phyloP scores from a whole-genome alignment of 2,888 invertebrate species.

The Unio pictorum region DNA sequence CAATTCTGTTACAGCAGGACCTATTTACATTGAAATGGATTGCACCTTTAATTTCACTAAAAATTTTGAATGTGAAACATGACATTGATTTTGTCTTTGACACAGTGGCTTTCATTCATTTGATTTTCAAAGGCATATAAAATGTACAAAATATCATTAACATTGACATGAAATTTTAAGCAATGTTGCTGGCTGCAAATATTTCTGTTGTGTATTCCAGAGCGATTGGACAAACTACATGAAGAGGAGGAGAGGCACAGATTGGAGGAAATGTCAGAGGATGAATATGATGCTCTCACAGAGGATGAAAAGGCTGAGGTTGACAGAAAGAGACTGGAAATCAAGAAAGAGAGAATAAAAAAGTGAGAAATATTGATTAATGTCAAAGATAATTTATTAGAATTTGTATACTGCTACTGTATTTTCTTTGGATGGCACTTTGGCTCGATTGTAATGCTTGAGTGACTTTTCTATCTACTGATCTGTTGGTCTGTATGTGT shows the following conservation, averaged over 20 bases:
- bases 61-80: too few species aligned
- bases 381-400: not conserved
- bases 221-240: constrained; percentile 39
- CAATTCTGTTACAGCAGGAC: too few species aligned
- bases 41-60: not conserved
- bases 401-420: not conserved
- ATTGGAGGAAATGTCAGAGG: constrained; percentile 72
- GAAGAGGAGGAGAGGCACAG: constrained; percentile 62
- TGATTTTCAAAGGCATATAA: not conserved
- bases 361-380: constrained; percentile 46
- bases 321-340: constrained; percentile 67
- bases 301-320: constrained; percentile 67
- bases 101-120: not conserved
- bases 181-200: not conserved
- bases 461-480: too few species aligned
- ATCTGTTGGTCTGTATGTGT: too few species aligned
- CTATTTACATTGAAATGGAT: too few species aligned
- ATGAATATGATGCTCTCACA: constrained; percentile 70
- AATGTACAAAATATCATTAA: not conserved
- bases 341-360: constrained; percentile 68
- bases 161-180: not conserved
- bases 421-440: not conserved
- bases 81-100: not conserved
- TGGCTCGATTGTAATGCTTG: too few species aligned
- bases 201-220: constrained; percentile 35